Percentiles rank a stretch among this genome's conserved stretches.
These are phyloP conservation scores for Isoperla grammatica DNA, from an alignment of 2,888 invertebrate species.

Conservation along the genomic window DNA sequence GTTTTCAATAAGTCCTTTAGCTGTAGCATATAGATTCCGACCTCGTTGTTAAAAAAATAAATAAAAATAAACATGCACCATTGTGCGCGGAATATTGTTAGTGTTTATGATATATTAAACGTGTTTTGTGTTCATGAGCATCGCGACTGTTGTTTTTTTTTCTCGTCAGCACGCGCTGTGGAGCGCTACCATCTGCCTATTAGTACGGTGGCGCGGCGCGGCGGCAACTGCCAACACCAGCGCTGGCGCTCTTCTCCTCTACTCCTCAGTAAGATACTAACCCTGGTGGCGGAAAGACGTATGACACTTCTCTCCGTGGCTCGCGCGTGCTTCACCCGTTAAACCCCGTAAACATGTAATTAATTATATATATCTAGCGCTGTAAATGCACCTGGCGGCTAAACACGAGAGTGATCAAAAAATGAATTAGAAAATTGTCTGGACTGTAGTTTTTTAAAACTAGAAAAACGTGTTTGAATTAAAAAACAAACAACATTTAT, in stretches of 20 bases:
- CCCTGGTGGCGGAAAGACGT: neutral
- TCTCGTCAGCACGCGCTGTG: neutral
- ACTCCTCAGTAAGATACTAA: constrained; percentile 9
- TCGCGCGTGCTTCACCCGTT: neutral
- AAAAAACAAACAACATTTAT: too few species aligned
- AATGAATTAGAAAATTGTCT: neutral
- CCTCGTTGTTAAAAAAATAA: too few species aligned
- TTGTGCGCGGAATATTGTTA: too few species aligned
- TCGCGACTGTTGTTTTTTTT: too few species aligned
- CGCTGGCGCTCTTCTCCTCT: neutral
- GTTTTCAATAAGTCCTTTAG: too few species aligned
- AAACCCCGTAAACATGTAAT: constrained; percentile 3
- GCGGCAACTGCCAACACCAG: neutral
- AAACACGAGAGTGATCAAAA: neutral
- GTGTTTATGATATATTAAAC: too few species aligned
- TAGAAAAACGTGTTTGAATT: too few species aligned
- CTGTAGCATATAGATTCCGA: too few species aligned
- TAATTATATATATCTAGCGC: constrained; percentile 1
- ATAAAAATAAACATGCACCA: too few species aligned
- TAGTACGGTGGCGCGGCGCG: neutral
- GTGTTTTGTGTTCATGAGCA: too few species aligned
- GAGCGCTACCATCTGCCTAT: neutral
- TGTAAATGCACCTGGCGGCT: neutral
- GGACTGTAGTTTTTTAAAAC: too few species aligned
- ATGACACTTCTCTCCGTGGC: neutral